Conservation (phyloP, 2,888 invertebrate genomes). For the Drosophila siamana region DNA sequence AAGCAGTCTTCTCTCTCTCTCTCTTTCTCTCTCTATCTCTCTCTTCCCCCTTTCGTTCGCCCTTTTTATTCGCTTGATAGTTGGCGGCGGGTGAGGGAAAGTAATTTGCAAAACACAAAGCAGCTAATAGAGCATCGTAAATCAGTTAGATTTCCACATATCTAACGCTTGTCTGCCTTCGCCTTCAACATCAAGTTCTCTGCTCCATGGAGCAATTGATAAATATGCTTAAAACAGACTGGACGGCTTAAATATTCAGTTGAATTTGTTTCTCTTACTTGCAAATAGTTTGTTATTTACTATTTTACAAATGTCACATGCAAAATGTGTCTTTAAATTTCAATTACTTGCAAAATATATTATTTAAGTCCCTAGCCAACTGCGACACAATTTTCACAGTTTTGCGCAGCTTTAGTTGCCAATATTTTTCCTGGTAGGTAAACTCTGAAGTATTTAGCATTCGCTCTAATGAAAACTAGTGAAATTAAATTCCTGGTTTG, state of each 20-base stretch:
- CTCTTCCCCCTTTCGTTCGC: neutral
- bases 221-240: conserved; percentile 1
- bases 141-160: conserved; percentile 33
- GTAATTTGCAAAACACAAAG: conserved; percentile 31
- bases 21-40: neutral
- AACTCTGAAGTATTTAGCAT: neutral
- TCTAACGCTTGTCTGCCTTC: conserved; percentile 4
- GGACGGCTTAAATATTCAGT: conserved; percentile 14
- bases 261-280: neutral
- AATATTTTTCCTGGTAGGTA: neutral
- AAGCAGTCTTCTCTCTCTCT: neutral
- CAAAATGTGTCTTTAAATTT: no score
- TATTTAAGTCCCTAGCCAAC: no score
- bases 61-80: conserved; percentile 38
- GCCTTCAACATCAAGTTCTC: no score
- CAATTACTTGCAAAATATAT: no score
- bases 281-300: no score
- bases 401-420: neutral
- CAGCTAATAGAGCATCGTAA: conserved; percentile 42
- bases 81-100: conserved; percentile 26
- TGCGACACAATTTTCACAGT: neutral
- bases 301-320: no score
- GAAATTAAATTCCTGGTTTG: conserved; percentile 24
- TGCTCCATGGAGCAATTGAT: neutral
- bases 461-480: conserved; percentile 15